These are phyloP conservation scores for Acanthosepion esculentum DNA, from an alignment of 2,888 invertebrate genomes.

Conservation along the genomic window DNA sequence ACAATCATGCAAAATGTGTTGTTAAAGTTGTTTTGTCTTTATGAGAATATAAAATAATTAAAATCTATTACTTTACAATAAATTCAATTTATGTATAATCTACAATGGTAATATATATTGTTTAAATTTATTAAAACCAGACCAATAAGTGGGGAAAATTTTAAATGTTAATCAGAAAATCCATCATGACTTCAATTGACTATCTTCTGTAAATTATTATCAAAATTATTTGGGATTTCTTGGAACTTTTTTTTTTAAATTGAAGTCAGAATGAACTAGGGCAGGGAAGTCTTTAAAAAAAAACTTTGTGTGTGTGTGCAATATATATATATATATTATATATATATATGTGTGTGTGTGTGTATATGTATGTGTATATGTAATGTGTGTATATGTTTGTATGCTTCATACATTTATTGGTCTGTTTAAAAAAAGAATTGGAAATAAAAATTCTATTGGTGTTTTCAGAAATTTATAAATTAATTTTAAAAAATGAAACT, in stretches of 20 bases:
- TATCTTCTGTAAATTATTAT: neutral
- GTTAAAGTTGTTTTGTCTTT: neutral
- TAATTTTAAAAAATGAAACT: neutral
- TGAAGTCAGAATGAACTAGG: constrained; percentile 18
- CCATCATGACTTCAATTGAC: neutral
- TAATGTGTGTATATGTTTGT: neutral
- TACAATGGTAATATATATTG: neutral
- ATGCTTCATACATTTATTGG: neutral
- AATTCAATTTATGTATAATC: neutral
- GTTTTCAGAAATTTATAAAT: neutral
- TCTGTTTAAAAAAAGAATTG: neutral
- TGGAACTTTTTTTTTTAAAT: neutral
- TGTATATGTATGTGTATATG: neutral
- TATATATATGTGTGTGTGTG: neutral
- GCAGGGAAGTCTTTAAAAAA: constrained; percentile 1
- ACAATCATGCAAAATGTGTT: neutral
- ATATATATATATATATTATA: neutral
- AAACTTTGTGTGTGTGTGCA: no score
- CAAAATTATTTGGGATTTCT: neutral
- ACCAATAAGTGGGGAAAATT: neutral
- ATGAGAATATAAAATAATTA: neutral
- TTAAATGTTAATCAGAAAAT: neutral
- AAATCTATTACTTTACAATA: neutral
- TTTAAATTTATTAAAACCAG: constrained; percentile 14
- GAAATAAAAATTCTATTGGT: neutral